Conservation (phyloP, 2,113 vertebrate genomes). For the Rhodinocichla rosea region DNA sequence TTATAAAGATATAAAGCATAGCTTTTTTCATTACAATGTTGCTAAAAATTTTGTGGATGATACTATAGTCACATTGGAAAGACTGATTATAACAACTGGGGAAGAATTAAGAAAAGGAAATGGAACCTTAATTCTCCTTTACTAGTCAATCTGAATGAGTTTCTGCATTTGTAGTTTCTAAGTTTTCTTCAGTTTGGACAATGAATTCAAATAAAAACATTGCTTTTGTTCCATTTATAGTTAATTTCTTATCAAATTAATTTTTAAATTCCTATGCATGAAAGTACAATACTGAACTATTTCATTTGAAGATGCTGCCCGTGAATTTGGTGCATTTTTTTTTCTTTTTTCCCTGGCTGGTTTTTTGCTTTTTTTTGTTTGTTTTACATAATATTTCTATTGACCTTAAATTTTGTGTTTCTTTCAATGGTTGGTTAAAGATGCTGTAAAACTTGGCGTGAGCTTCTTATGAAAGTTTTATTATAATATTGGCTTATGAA, state of each 20-base stretch:
- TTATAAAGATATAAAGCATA: constrained; percentile 71
- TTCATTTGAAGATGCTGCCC: neutral
- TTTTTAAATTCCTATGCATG: neutral
- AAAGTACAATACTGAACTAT: neutral
- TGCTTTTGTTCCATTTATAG: neutral
- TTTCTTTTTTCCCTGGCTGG: neutral
- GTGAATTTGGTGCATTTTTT: neutral
- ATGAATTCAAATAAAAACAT: neutral
- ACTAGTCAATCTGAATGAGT: neutral
- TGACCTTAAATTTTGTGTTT: neutral
- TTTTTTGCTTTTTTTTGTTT: neutral
- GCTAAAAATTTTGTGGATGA: constrained; percentile 68
- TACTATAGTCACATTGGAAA: constrained; percentile 52
- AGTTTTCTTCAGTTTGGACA: neutral
- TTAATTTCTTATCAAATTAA: neutral
- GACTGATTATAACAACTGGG: neutral
- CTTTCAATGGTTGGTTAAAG: neutral
- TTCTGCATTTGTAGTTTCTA: neutral
- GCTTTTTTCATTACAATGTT: constrained; percentile 66
- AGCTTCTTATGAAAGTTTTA: neutral
- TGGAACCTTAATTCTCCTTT: neutral
- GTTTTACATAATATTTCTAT: neutral
- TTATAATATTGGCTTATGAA: neutral
- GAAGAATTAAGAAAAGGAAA: constrained; percentile 53
- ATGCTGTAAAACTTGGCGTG: neutral